Base-by-base conservation (phyloP, 2,888 invertebrate genomes). In the Eugnorisma glareosa region DNA sequence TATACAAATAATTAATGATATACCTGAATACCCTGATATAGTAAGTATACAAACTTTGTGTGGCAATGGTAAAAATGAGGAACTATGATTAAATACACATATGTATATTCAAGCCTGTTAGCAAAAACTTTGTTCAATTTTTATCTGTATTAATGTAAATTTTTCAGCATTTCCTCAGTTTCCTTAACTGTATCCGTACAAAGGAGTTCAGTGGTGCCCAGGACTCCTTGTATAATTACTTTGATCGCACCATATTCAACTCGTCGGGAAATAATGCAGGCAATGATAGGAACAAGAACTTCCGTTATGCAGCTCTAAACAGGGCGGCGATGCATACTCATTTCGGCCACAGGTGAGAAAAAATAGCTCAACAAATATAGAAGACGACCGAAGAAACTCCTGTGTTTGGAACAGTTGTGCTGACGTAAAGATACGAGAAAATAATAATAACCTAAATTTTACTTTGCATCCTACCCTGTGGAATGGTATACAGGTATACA, bases 231-330 rank as follows among this genome's bases (percentile, higher is more conserved):
- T 98, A 97, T 95, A 98, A 98, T 93, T 98, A 98, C 93, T 98
- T 99, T 93, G 98, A 99, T 93, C 97, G 98, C 89, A 97, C 97
- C 86, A 92, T 96, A 54, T 94, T 94, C 73, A 95, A 92, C 69
- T 91, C 93, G 40, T 87, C 92, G 2, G 92, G 90, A 4, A 92
- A 84, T 78, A 95, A 93, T 66, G 92, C 93, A 67, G 97, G 97
- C 84, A 96, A 95, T 63, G 96, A 96, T 72, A 94, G 95, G 84
- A 97, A 97, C 80, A 97, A 98, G 91, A 98, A 98, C 63, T 98
- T 98, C 90, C 97, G 99, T 91, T 99, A 98, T 93, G 99, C 99
- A 11, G 98, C 99, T 31, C 97, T 99, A n/a, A 99, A 99, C 93
- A 97, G 99, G 83, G 99, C 99, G 0, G 98, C 99, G 37, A 97